Base-by-base conservation (phyloP, 2,113 vertebrate species). In the Oryzias javanicus region DNA sequence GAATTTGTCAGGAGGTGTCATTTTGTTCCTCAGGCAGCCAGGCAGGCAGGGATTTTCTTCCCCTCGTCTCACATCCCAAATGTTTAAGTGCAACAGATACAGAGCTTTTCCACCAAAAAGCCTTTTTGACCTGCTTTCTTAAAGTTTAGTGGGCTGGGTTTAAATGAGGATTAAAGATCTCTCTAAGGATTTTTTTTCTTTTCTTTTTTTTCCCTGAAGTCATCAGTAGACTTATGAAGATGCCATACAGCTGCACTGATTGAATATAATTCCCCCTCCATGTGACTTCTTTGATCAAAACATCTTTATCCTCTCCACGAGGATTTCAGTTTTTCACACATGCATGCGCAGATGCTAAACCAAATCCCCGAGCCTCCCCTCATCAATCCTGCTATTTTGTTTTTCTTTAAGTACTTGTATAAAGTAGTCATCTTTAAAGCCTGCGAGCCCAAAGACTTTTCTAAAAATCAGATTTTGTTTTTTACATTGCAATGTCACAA, bases 51-150 rank as follows among this genome's bases (percentile, higher is more conserved):
- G 56, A 74, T 67, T 76, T 79, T 82, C 47, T 66, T 22, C 65
- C 45, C 58, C 16, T 78, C 71, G 44, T 81, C 54, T 72, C 56
- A 61, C 47, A 18, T 81, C 77, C 82, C 72, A 69, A 59, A 76
- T 80, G 72, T 77, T 74, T 69, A 74, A 67, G 79, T 71, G 52
- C 49, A 64, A 40, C 61, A 50, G 72, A 68, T 62, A 44, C 68
- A 16, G 35, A 70, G 66, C 61, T 75, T 68, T 66, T 78, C 67
- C 59, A 72, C 68, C 68, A 74, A 74, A 80, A 70, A 59, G 53
- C 73, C 76, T 69, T 80, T 74, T 77, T 75, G 64, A 83, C 83
- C 83, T 64, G 60, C 56, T 72, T 71, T 73, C 64, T 80, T 62
- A 81, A 78, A 25, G 49, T 83, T 77, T 63, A 67, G 48, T 70